Percentiles rank a stretch among this genome's conserved stretches.
Conservation (phyloP, 1,140 invertebrate genomes). For the Lerema accius region DNA sequence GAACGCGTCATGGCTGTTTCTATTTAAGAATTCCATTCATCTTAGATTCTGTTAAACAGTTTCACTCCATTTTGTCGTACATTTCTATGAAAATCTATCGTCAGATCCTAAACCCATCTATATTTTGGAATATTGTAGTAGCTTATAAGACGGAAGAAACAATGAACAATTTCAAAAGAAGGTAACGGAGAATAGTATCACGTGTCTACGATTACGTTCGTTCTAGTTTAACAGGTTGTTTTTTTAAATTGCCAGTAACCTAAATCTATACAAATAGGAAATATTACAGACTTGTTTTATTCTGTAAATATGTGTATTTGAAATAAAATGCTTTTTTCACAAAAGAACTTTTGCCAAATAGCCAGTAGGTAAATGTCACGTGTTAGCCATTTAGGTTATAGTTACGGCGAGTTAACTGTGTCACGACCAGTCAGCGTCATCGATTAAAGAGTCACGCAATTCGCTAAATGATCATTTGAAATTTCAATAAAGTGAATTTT, state of each 20-base stretch:
- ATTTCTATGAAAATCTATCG: neutral
- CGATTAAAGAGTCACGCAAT: constrained; percentile 7
- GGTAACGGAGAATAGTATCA: no score
- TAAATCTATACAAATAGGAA: neutral
- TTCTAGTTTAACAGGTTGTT: neutral
- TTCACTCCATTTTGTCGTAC: neutral
- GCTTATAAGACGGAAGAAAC: no score
- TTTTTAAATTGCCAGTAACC: neutral
- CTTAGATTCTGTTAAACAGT: neutral
- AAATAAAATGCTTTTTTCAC: neutral
- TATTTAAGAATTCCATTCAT: constrained; percentile 27
- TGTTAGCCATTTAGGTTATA: constrained; percentile 9
- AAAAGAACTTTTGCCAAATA: neutral
- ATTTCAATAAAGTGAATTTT: constrained; percentile 1
- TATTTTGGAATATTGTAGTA: no score
- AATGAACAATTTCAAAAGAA: no score
- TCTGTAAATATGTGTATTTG: neutral
- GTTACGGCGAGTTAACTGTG: constrained; percentile 19
- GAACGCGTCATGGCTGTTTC: constrained; percentile 20
- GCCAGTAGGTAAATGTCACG: constrained; percentile 1
- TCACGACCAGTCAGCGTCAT: constrained; percentile 20
- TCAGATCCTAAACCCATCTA: neutral
- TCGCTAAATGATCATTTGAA: no score
- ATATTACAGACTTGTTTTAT: neutral
- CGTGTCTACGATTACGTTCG: no score